These are phyloP conservation scores for Pseudonaja textilis DNA, from an alignment of 2,113 vertebrate species.

Conservation along the genomic window DNA sequence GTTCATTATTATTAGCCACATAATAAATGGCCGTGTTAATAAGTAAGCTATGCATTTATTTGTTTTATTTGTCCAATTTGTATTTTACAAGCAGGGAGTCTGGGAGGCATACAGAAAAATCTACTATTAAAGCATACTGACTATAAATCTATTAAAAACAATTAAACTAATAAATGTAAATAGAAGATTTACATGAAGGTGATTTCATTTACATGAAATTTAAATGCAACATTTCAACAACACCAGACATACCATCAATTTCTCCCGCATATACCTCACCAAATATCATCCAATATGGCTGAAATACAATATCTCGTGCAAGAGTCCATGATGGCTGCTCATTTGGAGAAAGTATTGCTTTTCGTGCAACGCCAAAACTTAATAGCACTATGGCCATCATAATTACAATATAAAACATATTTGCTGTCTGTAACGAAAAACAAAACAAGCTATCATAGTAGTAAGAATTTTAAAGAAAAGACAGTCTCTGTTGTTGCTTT, in stretches of 20 bases:
- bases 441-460: not conserved
- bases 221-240: not conserved
- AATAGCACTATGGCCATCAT: constrained; percentile 96
- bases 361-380: constrained; percentile 92
- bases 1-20: not conserved
- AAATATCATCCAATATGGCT: constrained; percentile 98
- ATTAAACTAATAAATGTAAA: not conserved
- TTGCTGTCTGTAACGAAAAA: constrained; percentile 78
- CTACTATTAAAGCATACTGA: not conserved
- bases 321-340: constrained; percentile 89
- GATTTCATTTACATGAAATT: not conserved
- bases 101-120: not conserved
- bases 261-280: constrained; percentile 93
- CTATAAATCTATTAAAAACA: not conserved
- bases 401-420: constrained; percentile 98
- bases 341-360: constrained; percentile 88
- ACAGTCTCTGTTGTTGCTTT: not conserved
- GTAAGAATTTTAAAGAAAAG: not conserved
- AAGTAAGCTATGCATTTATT: not conserved
- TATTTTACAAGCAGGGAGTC: not conserved
- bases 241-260: constrained; percentile 79
- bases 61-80: not conserved
- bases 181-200: not conserved
- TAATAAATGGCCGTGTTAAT: not conserved
- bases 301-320: constrained; percentile 87